A percentile compares a stretch with the other conserved stretches of the same genome.
Conservation (phyloP, 2,113 vertebrate species). For the Sinocyclocheilus anshuiensis region DNA sequence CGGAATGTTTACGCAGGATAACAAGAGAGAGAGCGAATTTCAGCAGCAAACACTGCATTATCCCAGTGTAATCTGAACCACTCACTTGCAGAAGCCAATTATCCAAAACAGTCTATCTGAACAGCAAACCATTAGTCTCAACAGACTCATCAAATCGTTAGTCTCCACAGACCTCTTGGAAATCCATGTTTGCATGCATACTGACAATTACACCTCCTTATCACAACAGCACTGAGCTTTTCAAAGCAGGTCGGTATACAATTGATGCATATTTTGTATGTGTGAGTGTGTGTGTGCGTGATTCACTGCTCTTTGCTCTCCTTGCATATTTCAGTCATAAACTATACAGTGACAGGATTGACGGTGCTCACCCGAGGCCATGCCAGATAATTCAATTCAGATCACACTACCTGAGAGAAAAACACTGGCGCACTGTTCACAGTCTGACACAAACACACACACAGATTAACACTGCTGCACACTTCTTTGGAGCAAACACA, state of each 20-base stretch:
- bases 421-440: not conserved
- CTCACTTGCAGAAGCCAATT: constrained; percentile 50
- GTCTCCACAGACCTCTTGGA: constrained; percentile 29
- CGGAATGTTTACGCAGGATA: not conserved
- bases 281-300: not conserved
- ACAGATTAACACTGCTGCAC: not conserved
- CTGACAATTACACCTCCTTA: constrained; percentile 17
- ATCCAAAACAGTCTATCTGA: constrained; percentile 44
- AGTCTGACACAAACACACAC: not conserved
- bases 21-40: not conserved
- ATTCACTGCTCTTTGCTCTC: not conserved
- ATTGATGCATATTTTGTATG: not conserved
- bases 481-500: constrained; percentile 18
- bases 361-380: not conserved
- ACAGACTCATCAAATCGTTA: constrained; percentile 35
- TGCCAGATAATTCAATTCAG: constrained; percentile 22
- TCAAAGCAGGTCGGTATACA: constrained; percentile 4
- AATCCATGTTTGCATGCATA: not conserved
- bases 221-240: constrained; percentile 34
- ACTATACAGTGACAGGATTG: constrained; percentile 27
- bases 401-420: constrained; percentile 16
- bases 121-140: constrained; percentile 32
- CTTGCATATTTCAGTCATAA: not conserved
- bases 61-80: constrained; percentile 42
- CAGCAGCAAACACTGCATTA: constrained; percentile 15